A percentile compares a stretch with the other conserved stretches of the same genome.
Evolutionary conservation across 1,140 invertebrate species (phyloP).

Genomic region (Aphelenchoides avenae): DNA sequence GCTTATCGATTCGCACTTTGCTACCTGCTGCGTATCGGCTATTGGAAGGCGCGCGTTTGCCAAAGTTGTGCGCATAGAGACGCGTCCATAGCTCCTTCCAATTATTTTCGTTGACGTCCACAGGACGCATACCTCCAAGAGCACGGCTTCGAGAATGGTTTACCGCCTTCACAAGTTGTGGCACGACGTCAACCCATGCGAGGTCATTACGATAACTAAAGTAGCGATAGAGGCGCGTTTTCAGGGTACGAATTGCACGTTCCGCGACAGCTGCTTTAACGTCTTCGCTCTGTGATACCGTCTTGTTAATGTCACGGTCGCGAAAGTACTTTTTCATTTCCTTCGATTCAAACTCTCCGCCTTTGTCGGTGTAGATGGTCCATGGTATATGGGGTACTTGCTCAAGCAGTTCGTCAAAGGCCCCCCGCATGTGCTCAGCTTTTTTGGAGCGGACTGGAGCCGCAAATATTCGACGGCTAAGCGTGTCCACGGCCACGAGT

Average conservation of each 20-base stretch:
- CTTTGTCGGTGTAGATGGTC: slow-evolving; percentile 18
- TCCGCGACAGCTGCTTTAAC: slow-evolving; percentile 34
- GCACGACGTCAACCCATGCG: slow-evolving; percentile 24
- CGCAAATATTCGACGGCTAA: slow-evolving; percentile 20
- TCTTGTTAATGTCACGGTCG: slow-evolving; percentile 4
- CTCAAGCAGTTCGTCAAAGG: slow-evolving; percentile 12
- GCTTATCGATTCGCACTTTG: slow-evolving; percentile 7
- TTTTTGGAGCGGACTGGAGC: slow-evolving; percentile 12
- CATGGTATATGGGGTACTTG: slow-evolving; percentile 15
- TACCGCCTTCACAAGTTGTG: slow-evolving; percentile 30
- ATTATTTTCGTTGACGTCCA: slow-evolving; percentile 14
- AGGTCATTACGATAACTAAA: slow-evolving; percentile 21
- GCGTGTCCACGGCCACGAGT: slow-evolving; percentile 27
- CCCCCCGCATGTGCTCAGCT: slow-evolving; percentile 8
- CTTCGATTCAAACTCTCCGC: slow-evolving; percentile 19
- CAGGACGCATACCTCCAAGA: slow-evolving; percentile 22
- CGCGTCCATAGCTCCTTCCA: slow-evolving; percentile 5
- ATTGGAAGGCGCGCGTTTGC: too few relatives aligned
- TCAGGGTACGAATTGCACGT: slow-evolving; percentile 34
- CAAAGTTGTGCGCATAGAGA: slow-evolving; percentile 16
- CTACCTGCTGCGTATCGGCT: slow-evolving; percentile 2
- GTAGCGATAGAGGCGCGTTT: slow-evolving; percentile 25
- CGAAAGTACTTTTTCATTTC: slow-evolving; percentile 14
- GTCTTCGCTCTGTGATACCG: not conserved
- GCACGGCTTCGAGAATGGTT: slow-evolving; percentile 16